Evolutionary conservation across 2,888 invertebrate species (phyloP), one percentile per base, ranked within the genome.

Genomic region (Pyrrhosoma nymphula): DNA sequence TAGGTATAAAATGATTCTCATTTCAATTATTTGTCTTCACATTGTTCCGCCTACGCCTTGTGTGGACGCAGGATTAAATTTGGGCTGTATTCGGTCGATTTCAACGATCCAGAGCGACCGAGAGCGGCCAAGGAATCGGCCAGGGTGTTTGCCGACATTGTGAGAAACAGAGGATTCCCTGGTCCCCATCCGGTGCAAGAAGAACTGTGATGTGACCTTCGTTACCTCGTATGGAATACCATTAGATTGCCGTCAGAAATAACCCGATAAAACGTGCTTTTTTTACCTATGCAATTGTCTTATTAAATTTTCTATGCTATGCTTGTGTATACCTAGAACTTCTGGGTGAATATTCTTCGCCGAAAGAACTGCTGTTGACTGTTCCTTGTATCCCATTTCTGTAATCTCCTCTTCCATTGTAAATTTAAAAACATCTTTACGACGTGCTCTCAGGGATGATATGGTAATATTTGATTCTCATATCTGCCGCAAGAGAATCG

Each of bases 51-150:
- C 20, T 60, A 10, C 20, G 3, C 26, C n/a, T 26, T 16, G 12
- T 26, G 55, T 56, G 47, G n/a, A 35, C 12, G 4, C 90, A 90
- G 95, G 26, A 69, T 90, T 26, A 95, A 60, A 69, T 98, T 98
- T 97, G 98, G 98, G 96, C 97, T 98, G 95, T 98, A 98, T 96
- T 97, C 98, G 96, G 98, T 98, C 88, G 98, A 98, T 97, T 98
- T 98, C 96, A 97, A 97, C 95, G 98, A 98, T 96, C 98, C 98
- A 14, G 97, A 98, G 96, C 97, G 98, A 96, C 97, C 98, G 88
- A 97, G 98, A 96, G 98, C 98, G 95, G 97, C 98, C 69, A 98
- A 98, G 97, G 97, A 97, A 90, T 98, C 98, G 23, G 98, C 98
- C 12, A 97, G 97, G 96, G 97, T 98, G 88, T 98, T 90, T 35